Evolutionary conservation across 2,797 vertebrate species (phyloP).

Genomic region (Gadopsis marmoratus): DNA sequence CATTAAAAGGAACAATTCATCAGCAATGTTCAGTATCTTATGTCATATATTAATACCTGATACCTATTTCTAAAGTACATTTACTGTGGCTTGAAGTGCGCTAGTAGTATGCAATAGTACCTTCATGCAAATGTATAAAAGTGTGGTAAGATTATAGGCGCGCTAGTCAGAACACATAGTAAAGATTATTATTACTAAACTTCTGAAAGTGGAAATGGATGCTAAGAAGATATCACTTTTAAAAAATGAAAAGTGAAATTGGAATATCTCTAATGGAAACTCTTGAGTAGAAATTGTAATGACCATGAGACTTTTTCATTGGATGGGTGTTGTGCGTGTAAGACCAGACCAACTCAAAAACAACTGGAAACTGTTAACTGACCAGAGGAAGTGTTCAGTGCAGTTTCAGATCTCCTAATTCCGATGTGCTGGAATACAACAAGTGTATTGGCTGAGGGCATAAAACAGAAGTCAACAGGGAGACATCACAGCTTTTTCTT

Average conservation of each 20-base stretch:
- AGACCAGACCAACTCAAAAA: conserved; percentile 11
- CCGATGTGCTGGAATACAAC: conserved; percentile 5
- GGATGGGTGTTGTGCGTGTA: not conserved
- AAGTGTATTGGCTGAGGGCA: not conserved
- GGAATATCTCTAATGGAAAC: not conserved
- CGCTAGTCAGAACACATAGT: not conserved
- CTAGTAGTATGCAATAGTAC: not conserved
- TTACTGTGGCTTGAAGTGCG: not conserved
- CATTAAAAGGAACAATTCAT: not conserved
- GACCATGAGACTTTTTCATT: not conserved
- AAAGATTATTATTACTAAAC: not conserved
- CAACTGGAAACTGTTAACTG: conserved; percentile 26
- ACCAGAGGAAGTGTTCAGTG: conserved; percentile 48
- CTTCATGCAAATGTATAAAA: not conserved
- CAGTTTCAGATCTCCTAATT: conserved; percentile 52
- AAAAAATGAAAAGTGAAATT: conserved; percentile 12
- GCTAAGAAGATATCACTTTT: not conserved
- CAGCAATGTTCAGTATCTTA: not conserved
- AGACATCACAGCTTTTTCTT: not conserved
- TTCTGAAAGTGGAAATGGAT: not conserved
- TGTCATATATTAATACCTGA: not conserved
- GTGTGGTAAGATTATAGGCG: not conserved
- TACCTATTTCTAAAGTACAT: not conserved
- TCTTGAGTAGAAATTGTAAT: not conserved
- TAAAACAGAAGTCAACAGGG: conserved; percentile 39